These are phyloP conservation scores for Acropora tenuis DNA, from an alignment of 64 coral and sea anemone genomes.

Conservation along the genomic window DNA sequence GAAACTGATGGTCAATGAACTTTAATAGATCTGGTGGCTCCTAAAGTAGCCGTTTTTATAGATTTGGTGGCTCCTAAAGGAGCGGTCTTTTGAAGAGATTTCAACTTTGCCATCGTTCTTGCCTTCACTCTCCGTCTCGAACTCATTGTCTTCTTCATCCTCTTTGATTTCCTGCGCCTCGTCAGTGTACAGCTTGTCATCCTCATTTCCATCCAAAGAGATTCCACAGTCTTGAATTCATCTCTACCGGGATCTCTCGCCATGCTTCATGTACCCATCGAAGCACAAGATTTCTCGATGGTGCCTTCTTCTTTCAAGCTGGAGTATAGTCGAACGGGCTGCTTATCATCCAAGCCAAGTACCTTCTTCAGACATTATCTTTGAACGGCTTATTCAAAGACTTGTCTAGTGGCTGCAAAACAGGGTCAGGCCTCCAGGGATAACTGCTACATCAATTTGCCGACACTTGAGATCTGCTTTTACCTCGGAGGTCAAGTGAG, in stretches of 20 bases:
- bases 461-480: slow-evolving; percentile 16
- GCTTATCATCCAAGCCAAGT: slow-evolving; percentile 6
- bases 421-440: no score
- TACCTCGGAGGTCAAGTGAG: slow-evolving; percentile 46
- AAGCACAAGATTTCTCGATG: background rate
- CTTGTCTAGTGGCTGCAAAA: no score
- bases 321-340: background rate
- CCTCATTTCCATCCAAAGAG: slow-evolving; percentile 8
- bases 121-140: no score
- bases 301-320: background rate
- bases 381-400: slow-evolving; percentile 66
- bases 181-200: background rate
- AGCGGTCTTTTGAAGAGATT: no score
- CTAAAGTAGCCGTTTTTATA: slow-evolving; percentile 14
- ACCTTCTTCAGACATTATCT: slow-evolving; percentile 29
- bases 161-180: background rate
- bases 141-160: background rate
- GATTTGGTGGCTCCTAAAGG: no score
- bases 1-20: slow-evolving; percentile 23
- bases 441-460: background rate
- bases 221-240: background rate
- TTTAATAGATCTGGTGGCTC: slow-evolving; percentile 34
- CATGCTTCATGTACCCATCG: no score
- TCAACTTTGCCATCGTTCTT: background rate
- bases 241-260: no score